Evolutionary conservation across 2,113 vertebrate genomes (phyloP), one percentile per base, ranked within the genome.

Genomic region (Bagarius yarrelli): DNA sequence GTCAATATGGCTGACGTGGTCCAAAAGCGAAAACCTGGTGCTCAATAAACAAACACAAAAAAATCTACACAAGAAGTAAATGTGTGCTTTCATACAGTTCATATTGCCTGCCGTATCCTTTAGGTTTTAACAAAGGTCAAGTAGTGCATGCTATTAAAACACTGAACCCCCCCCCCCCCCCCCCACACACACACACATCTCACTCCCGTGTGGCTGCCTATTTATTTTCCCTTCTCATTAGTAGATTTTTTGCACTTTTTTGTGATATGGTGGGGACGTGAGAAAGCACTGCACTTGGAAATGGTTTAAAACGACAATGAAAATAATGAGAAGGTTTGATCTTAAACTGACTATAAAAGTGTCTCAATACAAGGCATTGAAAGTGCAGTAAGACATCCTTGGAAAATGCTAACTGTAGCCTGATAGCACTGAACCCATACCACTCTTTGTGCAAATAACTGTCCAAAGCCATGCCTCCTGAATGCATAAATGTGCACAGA

Each of bases 221-320:
- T 83, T 85, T 71, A 78, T 76, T 83, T 81, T 71, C 63, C 67
- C 67, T 72, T 66, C 79, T 44, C 50, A 64, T 72, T 52, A 78
- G 77, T 83, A 63, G 72, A 81, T 80, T 63, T 83, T 74, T 81
- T 59, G 73, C 66, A 23, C 32, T 40, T 19, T 36, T 47, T 73
- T 40, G 75, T 78, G 44, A 72, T 67, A 83, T 60, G 70, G 21
- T 53, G 53, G 74, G n/a, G 36, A 80, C 75, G 55, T 63, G 53
- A 55, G 57, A 73, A 64, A 27, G 27, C 44, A 55, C 69, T 69
- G 79, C 63, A 71, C 72, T 77, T 56, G 78, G 78, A 79, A 81
- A 83, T 80, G 57, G 74, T 36, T 81, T 81, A 83, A 85, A 83
- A 76, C 81, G 75, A 81, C 81, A 83, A 67, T 61, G 75, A 55